Evolutionary conservation across 2,797 vertebrate genomes (phyloP).

Genomic region (Limosa lapponica): DNA sequence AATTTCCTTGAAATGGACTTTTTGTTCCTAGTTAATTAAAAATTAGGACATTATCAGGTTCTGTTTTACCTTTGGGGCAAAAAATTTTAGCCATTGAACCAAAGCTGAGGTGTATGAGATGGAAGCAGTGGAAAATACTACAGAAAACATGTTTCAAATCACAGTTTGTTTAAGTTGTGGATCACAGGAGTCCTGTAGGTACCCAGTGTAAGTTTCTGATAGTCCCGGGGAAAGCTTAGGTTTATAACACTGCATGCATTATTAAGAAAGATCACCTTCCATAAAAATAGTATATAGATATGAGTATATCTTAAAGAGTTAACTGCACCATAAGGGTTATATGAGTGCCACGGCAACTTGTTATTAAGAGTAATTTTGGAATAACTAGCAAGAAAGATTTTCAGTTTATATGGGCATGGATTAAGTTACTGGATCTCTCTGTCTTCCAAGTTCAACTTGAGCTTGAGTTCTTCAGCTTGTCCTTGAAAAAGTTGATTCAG

Average conservation of each 20-base stretch:
- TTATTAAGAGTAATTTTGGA: not conserved
- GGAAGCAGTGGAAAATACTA: not conserved
- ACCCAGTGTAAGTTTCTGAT: not conserved
- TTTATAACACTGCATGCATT: not conserved
- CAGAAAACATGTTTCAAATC: not conserved
- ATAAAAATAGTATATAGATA: not conserved
- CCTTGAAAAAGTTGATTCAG: not conserved
- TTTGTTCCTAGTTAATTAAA: slow-evolving; percentile 2
- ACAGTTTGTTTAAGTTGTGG: not conserved
- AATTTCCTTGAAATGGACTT: not conserved
- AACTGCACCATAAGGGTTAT: not conserved
- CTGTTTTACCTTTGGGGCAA: not conserved
- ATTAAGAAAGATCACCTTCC: not conserved
- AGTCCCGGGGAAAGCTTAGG: not conserved
- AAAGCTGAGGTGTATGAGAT: not conserved
- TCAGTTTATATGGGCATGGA: not conserved
- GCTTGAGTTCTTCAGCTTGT: not conserved
- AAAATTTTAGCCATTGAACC: not conserved
- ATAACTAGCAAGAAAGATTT: not conserved
- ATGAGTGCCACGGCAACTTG: not conserved
- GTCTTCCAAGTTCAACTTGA: not conserved
- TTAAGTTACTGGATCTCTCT: not conserved
- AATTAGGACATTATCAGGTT: not conserved
- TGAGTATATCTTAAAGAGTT: not conserved
- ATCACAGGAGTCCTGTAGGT: not conserved